phyloP scores from a whole-genome alignment of 53 echinoderm and acorn worm genomes.

The Actinopyga echinites region DNA sequence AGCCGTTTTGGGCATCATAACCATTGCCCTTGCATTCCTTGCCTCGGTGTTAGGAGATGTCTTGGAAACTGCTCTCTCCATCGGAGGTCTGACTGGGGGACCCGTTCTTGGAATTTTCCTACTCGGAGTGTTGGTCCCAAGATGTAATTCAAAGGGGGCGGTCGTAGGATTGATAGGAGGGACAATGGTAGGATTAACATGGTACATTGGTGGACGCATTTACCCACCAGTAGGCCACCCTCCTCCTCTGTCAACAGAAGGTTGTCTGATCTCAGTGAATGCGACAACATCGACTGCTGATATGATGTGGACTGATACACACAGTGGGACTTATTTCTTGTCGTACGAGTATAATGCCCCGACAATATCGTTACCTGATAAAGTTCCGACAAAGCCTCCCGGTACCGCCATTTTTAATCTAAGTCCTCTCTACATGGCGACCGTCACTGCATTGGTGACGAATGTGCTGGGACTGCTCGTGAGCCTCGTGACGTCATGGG shows the following conservation, averaged over 20 bases:
- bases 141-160: conserved; percentile 24
- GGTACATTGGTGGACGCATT: conserved; percentile 17
- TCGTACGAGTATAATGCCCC: background rate
- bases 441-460: background rate
- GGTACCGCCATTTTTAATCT: background rate
- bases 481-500: conserved; percentile 16
- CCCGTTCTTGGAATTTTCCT: conserved; percentile 17
- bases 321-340: background rate
- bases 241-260: conserved; percentile 7
- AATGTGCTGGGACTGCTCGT: background rate
- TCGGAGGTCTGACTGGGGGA: conserved; percentile 7
- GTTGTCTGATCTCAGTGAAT: background rate
- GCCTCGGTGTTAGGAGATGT: conserved; percentile 41
- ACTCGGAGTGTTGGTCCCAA: background rate
- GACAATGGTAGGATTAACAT: background rate
- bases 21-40: conserved; percentile 33
- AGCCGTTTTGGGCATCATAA: background rate
- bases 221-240: background rate
- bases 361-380: background rate
- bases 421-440: conserved; percentile 11
- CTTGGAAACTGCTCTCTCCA: conserved; percentile 12
- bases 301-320: background rate
- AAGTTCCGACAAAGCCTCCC: background rate
- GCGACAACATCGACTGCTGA: background rate
- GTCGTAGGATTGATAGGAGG: conserved; percentile 5